Conservation (phyloP, 2,888 invertebrate genomes). For the Seira musarum region DNA sequence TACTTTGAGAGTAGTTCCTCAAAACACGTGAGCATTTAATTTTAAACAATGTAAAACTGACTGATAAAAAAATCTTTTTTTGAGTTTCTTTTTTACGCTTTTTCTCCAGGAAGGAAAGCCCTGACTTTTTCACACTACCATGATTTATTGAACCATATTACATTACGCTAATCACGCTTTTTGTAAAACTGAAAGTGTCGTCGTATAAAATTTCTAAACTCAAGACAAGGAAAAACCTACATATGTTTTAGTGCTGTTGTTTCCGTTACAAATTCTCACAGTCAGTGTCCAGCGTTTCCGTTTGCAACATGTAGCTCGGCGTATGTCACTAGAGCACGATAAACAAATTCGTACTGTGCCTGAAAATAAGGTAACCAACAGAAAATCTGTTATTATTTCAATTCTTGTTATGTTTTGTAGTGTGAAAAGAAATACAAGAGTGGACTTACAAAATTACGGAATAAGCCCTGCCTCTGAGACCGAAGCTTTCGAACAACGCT, state of each 20-base stretch:
- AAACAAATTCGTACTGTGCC: conserved; percentile 94
- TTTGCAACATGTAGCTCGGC: conserved; percentile 81
- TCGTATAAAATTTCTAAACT: background rate
- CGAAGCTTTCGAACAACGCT: conserved; percentile 87
- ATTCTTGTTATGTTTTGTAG: too few relatives aligned
- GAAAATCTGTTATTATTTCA: too few relatives aligned
- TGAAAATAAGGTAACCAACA: conserved; percentile 73
- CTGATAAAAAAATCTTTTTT: background rate
- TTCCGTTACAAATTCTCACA: conserved; percentile 30
- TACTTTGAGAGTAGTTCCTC: too few relatives aligned
- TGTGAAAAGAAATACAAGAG: too few relatives aligned
- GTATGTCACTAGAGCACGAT: conserved; percentile 92
- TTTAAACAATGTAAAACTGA: conserved; percentile 17
- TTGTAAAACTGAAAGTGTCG: background rate
- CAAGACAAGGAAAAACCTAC: background rate
- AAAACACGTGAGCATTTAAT: conserved; percentile 42
- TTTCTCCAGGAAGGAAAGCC: conserved; percentile 47
- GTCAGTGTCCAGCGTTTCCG: conserved; percentile 68
- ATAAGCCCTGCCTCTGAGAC: conserved; percentile 86
- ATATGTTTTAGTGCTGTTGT: conserved; percentile 24
- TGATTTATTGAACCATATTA: conserved; percentile 47
- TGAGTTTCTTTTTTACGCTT: conserved; percentile 27
- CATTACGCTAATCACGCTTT: conserved; percentile 40
- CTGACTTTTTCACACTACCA: conserved; percentile 51
- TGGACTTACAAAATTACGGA: conserved; percentile 85